Base-by-base conservation (phyloP, 2,888 invertebrate species). In the Synergus umbraculus region DNA sequence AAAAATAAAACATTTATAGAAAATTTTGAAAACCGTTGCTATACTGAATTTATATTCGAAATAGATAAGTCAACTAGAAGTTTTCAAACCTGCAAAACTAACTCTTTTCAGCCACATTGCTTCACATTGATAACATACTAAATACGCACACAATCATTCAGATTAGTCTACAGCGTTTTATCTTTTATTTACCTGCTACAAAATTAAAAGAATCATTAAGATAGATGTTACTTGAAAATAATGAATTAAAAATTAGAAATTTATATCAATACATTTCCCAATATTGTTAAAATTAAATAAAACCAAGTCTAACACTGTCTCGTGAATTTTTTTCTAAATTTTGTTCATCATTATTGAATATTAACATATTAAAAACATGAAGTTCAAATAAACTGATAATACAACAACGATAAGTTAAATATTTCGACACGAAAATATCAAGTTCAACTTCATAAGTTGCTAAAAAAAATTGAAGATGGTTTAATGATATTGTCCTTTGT, bases 81-180 rank as follows among this genome's bases (percentile, higher is more conserved):
- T 37, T 37, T 29, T n/a, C 73, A 29, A 73, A 73, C 73, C 73
- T 54, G 73, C 37, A 73, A 73, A 73, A 49, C 29, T 54, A 46
- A 73, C 73, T 54, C 54, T 54, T 73, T 73, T 73, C 49, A 54
- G 15, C 73, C 73, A 73, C 73, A 73, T 73, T 73, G 13, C 15
- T 46, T 54, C 37, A 73, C 54, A 54, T 54, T 73, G 73, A 73
- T 73, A 73, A 73, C 49, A 54, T 54, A 73, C 49, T 73, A 37
- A 73, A 15, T 46, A 67, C 22, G 22, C 44, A 49, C 60, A 12
- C 60, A 54, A 46, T 54, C 49, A 37, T 49, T 54, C 37, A 54
- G 54, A 54, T 54, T 73, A 73, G n/a, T 43, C 41, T 73, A 37
- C 29, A 54, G 22, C 15, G 15, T 49, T 54, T 54, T 73, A 73